phyloP scores from a whole-genome alignment of 2,888 invertebrate genomes.

The Leistus spinibarbis region DNA sequence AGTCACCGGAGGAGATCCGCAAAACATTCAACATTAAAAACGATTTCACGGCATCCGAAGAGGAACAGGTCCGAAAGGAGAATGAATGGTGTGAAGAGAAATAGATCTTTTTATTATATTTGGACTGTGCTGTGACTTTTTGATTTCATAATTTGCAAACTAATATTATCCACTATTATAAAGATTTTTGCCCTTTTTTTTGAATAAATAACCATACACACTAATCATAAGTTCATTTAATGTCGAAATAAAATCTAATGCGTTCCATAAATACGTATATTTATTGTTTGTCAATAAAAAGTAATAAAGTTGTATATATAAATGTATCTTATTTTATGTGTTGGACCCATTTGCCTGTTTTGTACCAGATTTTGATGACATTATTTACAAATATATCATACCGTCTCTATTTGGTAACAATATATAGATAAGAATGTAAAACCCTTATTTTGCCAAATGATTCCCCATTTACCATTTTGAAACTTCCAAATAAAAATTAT shows the following conservation, averaged over 20 bases:
- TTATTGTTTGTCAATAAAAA: conserved; percentile 37
- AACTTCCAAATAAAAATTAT: too few relatives aligned
- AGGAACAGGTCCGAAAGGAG: conserved; percentile 96
- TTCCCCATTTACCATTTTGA: too few relatives aligned
- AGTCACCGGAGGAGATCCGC: conserved; percentile 96
- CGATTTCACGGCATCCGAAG: conserved; percentile 94
- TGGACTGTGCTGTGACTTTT: conserved; percentile 29
- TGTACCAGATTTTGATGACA: neutral
- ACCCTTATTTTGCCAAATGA: too few relatives aligned
- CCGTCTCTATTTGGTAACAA: neutral
- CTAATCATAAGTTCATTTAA: neutral
- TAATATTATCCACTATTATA: conserved; percentile 11
- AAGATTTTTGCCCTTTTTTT: neutral
- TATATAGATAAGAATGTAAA: too few relatives aligned
- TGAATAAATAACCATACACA: neutral
- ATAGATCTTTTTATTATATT: conserved; percentile 54
- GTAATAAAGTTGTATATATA: conserved; percentile 22
- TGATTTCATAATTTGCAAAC: conserved; percentile 14
- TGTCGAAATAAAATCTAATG: neutral
- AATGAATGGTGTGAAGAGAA: conserved; percentile 95
- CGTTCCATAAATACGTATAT: conserved; percentile 24
- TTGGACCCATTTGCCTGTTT: neutral
- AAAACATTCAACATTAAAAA: conserved; percentile 98
- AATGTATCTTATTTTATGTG: conserved; percentile 28
- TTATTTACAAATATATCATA: neutral